Base-by-base conservation (phyloP, 2,888 invertebrate genomes). In the Diadegma fenestrale region DNA sequence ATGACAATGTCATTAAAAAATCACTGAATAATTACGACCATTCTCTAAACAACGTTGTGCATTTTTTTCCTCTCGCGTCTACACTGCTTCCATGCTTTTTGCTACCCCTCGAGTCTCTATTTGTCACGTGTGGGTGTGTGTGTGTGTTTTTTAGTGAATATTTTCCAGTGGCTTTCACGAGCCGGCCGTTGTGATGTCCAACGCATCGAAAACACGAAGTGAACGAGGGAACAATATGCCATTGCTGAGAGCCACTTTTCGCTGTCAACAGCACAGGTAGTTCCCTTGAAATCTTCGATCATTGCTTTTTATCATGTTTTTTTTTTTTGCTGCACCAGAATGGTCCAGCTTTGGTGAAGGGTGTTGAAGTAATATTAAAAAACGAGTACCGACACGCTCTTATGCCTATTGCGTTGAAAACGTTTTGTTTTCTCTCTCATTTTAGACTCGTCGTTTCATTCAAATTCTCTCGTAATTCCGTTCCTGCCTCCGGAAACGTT, bases 401-500 rank as follows among this genome's bases (percentile, higher is more conserved):
- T 17, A 26, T 2, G 37, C 41, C 58, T 8, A 58, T 73, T 58
- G 26, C 58, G 72, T 17, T 73, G 12, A 14, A 54, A n/a, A 77
- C 19, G n/a, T 66, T 37, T 48, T 63, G 22, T 51, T 22, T 22
- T 41, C 43, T 22, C 22, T 26, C 72, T 19, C 58, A 43, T 51
- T 45, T 37, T 30, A 5, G 26, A 26, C 12, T 58, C 14, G 14
- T 26, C 58, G 26, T 14, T 26, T 58, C 26, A 58, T 19, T 26
- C 19, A n/a, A 19, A 41, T 17, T 37, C 33, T 37, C 33, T 61
- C 58, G 64, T 72, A 71, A 72, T 48, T 58, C 63, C 33, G 48
- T 68, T 68, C 66, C 66, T 37, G 71, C 48, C 33, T n/a, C 78
- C 87, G 88, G 88, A 89, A 91, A 87, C 89, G 87, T 89, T 91